Evolutionary conservation across 92 coral and sea anemone species (phyloP).

Genomic region (Palythoa grandis): DNA sequence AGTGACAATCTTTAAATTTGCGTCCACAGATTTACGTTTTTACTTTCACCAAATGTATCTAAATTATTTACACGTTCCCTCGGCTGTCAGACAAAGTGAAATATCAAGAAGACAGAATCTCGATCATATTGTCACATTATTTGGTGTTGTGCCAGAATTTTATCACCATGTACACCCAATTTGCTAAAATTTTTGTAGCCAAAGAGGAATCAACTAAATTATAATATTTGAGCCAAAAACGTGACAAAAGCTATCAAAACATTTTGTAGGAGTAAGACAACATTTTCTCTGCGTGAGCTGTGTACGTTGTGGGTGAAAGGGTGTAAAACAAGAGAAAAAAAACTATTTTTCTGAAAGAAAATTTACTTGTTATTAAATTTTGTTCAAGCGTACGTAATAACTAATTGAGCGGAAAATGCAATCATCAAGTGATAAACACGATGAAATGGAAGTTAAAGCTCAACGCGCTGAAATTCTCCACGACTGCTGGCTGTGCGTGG

Average conservation of each 20-base stretch:
- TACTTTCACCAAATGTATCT: too few species aligned
- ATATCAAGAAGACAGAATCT: too few species aligned
- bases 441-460: constrained; percentile 3
- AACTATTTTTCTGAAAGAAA: background rate
- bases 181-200: background rate
- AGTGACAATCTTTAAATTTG: background rate
- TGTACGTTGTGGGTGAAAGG: background rate
- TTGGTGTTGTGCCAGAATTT: background rate
- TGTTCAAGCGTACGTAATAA: background rate
- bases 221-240: too few species aligned
- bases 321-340: background rate
- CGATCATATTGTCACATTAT: background rate
- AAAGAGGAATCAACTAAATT: too few species aligned
- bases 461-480: constrained; percentile 29
- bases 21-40: too few species aligned
- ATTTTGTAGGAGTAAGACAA: background rate
- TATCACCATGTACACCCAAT: background rate
- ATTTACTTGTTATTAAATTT: background rate
- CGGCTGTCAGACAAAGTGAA: too few species aligned
- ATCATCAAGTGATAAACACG: background rate
- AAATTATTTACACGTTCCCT: too few species aligned
- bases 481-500: constrained; percentile 12
- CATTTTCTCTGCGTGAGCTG: background rate
- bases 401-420: background rate
- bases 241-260: background rate